Evolutionary conservation across 2,113 vertebrate genomes (phyloP), one percentile per base, ranked within the genome.

Genomic region (Eretmochelys imbricata): DNA sequence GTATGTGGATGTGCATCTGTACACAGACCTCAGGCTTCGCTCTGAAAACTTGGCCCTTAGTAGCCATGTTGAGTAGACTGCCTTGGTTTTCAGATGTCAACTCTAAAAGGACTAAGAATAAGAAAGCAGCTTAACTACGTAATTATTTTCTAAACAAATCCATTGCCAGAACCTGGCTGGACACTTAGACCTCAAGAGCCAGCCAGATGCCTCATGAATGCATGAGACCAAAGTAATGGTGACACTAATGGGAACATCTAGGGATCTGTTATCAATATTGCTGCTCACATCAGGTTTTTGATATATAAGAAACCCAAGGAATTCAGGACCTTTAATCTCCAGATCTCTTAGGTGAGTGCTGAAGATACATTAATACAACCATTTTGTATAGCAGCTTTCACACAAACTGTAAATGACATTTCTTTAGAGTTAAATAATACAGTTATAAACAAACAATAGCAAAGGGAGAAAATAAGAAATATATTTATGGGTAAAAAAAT

Each of bases 311-410:
- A 87, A 12, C 22, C 14, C 38, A 31, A 38, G 2, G 3, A 0
- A 0, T 4, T 5, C 11, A 38, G 80, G 55, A 7, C 7, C 54
- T 65, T 35, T 48, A 42, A 75, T 54, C 49, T 35, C 2, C 16
- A 2, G 1, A 8, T 62, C 12, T 7, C 3, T 3, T 0, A 65
- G 4, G 1, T 29, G 48, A 84, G 6, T 8, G n/a, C 8, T 13
- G 72, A 75, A 79, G 1, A 57, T 0, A 1, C 62, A 6, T 16
- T 16, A 81, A 25, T 0, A 0, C 0, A 0, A 29, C 2, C 4
- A 19, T 1, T 57, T 11, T 2, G 2, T 0, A 0, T 3, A 75
- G 38, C 3, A 91, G 17, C 2, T 22, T 48, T 10, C 79, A 54
- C 46, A 84, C 3, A 17, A 53, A 42, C 22, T 75, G 4, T 22